Evolutionary conservation across 2,888 invertebrate species (phyloP), one percentile per base, ranked within the genome.

Genomic region (Ichneumoninae sp.): DNA sequence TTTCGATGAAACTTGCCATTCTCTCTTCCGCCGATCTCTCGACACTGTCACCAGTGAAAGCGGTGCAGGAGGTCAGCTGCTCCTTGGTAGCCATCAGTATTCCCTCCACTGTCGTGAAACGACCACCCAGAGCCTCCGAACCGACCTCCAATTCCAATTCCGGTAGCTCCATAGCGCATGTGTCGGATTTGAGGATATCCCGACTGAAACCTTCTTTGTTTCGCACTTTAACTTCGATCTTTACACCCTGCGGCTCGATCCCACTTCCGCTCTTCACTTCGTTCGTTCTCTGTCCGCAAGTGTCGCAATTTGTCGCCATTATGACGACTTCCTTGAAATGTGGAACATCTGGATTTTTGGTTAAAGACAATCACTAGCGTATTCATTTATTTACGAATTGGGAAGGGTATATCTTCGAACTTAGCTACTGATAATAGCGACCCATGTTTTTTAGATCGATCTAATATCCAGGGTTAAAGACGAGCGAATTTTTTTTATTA

Each of bases 281-380:
- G 92, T 98, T 99, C 2, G 99, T 98, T 89, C 97, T 96, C 90
- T 96, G 95, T 0, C 99, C 99, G 94, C 99, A 99, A 0, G 93
- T 92, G 19, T 99, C 98, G 93, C 99, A 99, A 0, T 94, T 95
- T 0, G 98, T 98, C 0, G 99, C 98, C 99, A 99, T 99, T 83
- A 99, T 98, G 0, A 99, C 96, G 0, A 98, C 98, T 93, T 99
- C 98, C 94, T 99, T 99, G 94, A 99, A 99, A 93, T 98, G 97
- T 0, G 99, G 99, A 91, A 99, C 98, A 88, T 96, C 96, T 96
- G 89, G 69, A 84, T 87, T 68, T 40, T 19, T 54, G 44, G 62
- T 89, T 89, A 89, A 91, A 87, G 88, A 89, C 80, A 36, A 47
- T 69, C n/a, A 6, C 44, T 88, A 80, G 47, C 60, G 47, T 71